Conservation (phyloP, 2,888 invertebrate genomes). For the Hermaeophaga mercurialis region DNA sequence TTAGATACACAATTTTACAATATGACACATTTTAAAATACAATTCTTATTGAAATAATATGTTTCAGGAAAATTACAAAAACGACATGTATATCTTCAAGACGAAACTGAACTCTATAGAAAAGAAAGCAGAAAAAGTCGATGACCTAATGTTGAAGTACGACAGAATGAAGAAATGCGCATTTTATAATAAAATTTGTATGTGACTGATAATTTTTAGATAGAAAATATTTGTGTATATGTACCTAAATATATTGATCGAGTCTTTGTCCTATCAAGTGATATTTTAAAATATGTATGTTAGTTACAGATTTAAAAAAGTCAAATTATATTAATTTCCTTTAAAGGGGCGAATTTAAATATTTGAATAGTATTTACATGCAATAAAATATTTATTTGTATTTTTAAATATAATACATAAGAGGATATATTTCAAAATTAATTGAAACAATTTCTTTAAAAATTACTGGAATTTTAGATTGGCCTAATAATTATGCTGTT, state of each 20-base stretch:
- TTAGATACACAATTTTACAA: no score
- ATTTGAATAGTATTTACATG: no score
- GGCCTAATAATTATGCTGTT: no score
- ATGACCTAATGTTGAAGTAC: constrained; percentile 42
- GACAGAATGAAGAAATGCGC: constrained; percentile 41
- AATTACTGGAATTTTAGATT: no score
- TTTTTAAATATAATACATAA: no score
- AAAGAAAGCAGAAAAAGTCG: constrained; percentile 45
- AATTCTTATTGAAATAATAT: no score
- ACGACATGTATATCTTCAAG: constrained; percentile 45
- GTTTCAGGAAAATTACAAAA: constrained; percentile 46
- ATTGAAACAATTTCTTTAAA: no score
- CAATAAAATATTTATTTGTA: no score
- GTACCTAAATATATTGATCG: no score
- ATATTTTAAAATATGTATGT: constrained; percentile 21
- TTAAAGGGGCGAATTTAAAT: no score
- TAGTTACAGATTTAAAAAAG: constrained; percentile 13
- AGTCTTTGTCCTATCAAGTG: constrained; percentile 26
- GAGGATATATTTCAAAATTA: no score
- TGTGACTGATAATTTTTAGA: constrained; percentile 36
- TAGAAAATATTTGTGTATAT: constrained; percentile 32
- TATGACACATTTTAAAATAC: no score
- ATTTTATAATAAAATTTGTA: constrained; percentile 40
- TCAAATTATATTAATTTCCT: background rate
- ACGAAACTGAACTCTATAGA: constrained; percentile 44